phyloP scores from a whole-genome alignment of 2,888 invertebrate species.

The Drosophila austrosaltans region DNA sequence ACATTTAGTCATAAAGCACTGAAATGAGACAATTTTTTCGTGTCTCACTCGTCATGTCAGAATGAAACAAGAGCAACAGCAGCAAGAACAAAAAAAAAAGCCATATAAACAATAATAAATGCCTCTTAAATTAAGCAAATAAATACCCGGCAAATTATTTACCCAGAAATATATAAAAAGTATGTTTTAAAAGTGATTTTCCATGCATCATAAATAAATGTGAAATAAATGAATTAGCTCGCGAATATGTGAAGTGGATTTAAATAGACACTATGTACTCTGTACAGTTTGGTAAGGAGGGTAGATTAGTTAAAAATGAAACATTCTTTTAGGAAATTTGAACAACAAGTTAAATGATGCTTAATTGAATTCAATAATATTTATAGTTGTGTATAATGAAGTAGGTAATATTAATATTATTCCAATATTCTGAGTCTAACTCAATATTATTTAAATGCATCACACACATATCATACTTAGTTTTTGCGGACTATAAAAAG shows the following conservation, averaged over 20 bases:
- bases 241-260: constrained; percentile 10
- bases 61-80: constrained; percentile 37
- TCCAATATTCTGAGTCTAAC: not conserved
- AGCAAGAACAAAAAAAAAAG: constrained; percentile 33
- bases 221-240: constrained; percentile 5
- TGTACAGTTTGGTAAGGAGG: not conserved
- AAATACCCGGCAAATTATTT: constrained; percentile 40
- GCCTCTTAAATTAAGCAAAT: constrained; percentile 48
- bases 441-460: not conserved
- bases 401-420: too few species aligned
- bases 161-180: constrained; percentile 13
- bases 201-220: constrained; percentile 23
- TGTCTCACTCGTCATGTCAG: constrained; percentile 64
- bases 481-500: not conserved
- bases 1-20: constrained; percentile 73
- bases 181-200: not conserved
- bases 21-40: constrained; percentile 46
- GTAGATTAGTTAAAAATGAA: not conserved
- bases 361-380: too few species aligned
- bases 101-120: constrained; percentile 40
- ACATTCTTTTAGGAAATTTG: too few species aligned
- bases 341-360: too few species aligned
- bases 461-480: not conserved
- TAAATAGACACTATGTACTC: constrained; percentile 6
- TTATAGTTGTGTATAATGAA: too few species aligned